Evolutionary conservation across 2,888 invertebrate genomes (phyloP).

Genomic region (Metacarcinus magister): DNA sequence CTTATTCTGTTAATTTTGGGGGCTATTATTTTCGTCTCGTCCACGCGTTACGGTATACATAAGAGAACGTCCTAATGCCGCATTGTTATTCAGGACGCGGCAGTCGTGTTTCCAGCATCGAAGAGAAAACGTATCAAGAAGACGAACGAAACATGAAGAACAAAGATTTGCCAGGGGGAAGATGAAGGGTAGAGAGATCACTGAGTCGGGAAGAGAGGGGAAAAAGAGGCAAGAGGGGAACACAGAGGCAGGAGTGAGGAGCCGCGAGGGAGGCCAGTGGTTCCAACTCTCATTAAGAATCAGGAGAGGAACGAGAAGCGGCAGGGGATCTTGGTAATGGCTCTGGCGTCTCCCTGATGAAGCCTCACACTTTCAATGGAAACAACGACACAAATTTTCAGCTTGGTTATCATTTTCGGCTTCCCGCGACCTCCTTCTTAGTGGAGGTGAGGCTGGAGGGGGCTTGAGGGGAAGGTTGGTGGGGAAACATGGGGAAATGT

Average conservation of each 20-base stretch:
- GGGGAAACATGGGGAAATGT: neutral
- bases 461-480: neutral
- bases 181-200: neutral
- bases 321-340: conserved; percentile 36
- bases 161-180: neutral
- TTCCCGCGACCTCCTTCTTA: conserved; percentile 19
- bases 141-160: neutral
- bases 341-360: conserved; percentile 30
- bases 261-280: neutral
- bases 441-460: neutral
- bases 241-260: neutral
- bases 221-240: conserved; percentile 4
- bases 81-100: neutral
- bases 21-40: neutral
- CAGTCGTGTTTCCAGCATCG: neutral
- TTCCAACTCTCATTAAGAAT: conserved; percentile 31
- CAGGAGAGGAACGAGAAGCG: conserved; percentile 8
- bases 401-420: conserved; percentile 41
- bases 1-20: neutral
- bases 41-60: neutral
- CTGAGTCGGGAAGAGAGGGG: neutral
- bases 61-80: neutral
- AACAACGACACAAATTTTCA: conserved; percentile 42
- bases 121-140: neutral
- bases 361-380: conserved; percentile 31